phyloP scores from a whole-genome alignment of 2,797 vertebrate species.

The Neosilurus mollespiculum region DNA sequence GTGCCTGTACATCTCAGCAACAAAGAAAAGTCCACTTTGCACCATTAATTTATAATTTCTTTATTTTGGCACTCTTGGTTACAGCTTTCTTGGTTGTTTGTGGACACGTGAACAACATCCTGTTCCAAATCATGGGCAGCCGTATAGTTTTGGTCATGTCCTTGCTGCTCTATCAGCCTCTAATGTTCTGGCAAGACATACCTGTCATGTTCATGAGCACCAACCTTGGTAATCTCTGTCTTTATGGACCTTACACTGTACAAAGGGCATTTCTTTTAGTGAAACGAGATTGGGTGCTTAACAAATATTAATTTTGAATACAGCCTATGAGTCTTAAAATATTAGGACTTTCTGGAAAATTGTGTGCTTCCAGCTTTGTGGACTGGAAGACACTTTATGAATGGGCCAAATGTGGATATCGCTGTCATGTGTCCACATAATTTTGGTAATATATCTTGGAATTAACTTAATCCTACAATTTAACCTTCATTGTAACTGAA shows the following conservation, averaged over 20 bases:
- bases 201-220: neutral
- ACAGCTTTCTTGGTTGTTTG: neutral
- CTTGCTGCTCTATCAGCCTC: neutral
- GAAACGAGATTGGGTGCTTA: neutral
- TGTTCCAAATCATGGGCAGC: neutral
- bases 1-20: no score
- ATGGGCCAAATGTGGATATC: neutral
- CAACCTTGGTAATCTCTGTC: neutral
- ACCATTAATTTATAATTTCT: neutral
- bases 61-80: neutral
- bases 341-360: neutral
- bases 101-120: neutral
- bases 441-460: neutral
- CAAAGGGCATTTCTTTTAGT: neutral
- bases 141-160: neutral
- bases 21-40: neutral
- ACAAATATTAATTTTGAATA: no score
- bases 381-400: neutral
- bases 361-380: neutral
- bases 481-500: neutral
- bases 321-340: neutral
- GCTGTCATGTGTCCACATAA: neutral
- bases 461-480: no score
- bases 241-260: neutral
- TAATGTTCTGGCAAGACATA: neutral